Evolutionary conservation across 1,140 invertebrate genomes (phyloP).

Genomic region (Diachasma alloeum): DNA sequence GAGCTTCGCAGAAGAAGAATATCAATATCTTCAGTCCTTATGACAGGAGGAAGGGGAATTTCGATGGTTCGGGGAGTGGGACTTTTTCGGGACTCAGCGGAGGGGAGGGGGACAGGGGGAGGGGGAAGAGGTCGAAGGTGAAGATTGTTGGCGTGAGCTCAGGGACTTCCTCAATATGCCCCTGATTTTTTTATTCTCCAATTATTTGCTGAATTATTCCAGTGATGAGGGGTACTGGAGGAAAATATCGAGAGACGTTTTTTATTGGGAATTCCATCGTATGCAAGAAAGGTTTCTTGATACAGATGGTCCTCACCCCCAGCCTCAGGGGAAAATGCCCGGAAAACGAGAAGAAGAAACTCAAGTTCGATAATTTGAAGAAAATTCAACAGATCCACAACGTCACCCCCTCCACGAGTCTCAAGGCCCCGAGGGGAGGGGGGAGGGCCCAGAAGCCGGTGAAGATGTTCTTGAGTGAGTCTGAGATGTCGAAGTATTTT

Average conservation of each 20-base stretch:
- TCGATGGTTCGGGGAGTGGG: too few relatives aligned
- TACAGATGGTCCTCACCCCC: neutral
- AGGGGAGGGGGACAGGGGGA: too few relatives aligned
- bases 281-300: too few relatives aligned
- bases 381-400: conserved; percentile 10
- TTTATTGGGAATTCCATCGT: too few relatives aligned
- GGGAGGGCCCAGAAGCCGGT: neutral
- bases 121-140: neutral
- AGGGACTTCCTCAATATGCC: too few relatives aligned
- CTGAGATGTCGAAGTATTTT: neutral
- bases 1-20: neutral
- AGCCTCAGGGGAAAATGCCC: neutral
- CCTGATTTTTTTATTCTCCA: too few relatives aligned
- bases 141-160: too few relatives aligned
- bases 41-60: neutral
- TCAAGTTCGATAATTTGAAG: conserved; percentile 3
- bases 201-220: too few relatives aligned
- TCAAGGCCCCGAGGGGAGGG: neutral
- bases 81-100: too few relatives aligned
- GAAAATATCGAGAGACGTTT: too few relatives aligned
- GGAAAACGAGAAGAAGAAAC: neutral
- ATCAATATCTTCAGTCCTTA: neutral
- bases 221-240: too few relatives aligned
- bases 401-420: too few relatives aligned
- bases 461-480: neutral